Conservation (phyloP, 1,140 invertebrate genomes). For the Neodiprion lecontei region DNA sequence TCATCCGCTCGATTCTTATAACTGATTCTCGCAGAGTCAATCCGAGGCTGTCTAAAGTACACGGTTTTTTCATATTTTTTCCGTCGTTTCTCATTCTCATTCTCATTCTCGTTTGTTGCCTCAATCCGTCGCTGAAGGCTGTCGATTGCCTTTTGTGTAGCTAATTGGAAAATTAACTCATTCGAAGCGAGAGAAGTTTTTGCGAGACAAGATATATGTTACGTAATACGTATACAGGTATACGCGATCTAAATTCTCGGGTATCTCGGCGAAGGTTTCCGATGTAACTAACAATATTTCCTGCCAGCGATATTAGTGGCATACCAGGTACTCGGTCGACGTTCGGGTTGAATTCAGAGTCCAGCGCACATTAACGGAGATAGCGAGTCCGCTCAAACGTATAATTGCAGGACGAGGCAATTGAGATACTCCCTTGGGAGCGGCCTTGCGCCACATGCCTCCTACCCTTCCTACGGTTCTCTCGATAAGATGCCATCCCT, state of each 20-base stretch:
- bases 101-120: too few relatives aligned
- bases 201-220: too few relatives aligned
- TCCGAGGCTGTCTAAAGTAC: too few relatives aligned
- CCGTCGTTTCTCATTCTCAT: too few relatives aligned
- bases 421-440: conserved; percentile 54
- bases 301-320: conserved; percentile 10
- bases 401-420: conserved; percentile 59
- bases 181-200: too few relatives aligned
- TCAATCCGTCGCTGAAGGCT: too few relatives aligned
- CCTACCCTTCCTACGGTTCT: conserved; percentile 39
- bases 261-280: neutral
- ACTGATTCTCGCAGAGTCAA: too few relatives aligned
- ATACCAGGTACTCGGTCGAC: conserved; percentile 25
- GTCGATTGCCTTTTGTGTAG: too few relatives aligned
- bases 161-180: too few relatives aligned
- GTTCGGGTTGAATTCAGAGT: conserved; percentile 44
- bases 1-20: too few relatives aligned
- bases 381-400: conserved; percentile 58
- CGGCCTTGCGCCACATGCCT: conserved; percentile 36
- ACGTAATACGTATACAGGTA: too few relatives aligned
- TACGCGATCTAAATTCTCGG: neutral
- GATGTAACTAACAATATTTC: conserved; percentile 46
- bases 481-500: conserved; percentile 38
- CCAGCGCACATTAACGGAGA: conserved; percentile 55
- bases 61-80: too few relatives aligned